phyloP scores from a whole-genome alignment of 2,113 vertebrate genomes.

The Collichthys lucidus region DNA sequence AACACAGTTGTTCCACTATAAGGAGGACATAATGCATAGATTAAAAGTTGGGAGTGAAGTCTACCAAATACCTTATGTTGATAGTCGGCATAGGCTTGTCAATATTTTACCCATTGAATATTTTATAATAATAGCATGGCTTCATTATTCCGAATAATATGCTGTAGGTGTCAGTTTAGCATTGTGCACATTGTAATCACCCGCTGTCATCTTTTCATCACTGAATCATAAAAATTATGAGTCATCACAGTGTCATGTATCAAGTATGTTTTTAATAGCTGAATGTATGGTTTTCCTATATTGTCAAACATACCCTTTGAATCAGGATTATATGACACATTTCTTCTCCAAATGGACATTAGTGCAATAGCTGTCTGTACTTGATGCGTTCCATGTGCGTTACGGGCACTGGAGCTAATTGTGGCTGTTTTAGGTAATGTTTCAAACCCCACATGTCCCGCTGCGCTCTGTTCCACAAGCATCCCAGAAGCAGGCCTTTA shows the following conservation, averaged over 20 bases:
- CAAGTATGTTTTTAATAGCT: not conserved
- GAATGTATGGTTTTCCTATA: not conserved
- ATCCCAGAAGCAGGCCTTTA: too few relatives aligned
- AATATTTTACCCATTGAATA: not conserved
- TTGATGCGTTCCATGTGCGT: too few relatives aligned
- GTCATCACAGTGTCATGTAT: too few relatives aligned
- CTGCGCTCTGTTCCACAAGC: too few relatives aligned
- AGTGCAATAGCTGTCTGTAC: too few relatives aligned
- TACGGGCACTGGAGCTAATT: too few relatives aligned
- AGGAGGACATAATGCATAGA: not conserved
- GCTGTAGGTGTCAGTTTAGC: not conserved
- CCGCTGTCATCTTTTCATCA: not conserved
- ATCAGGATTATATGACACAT: not conserved
- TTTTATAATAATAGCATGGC: not conserved
- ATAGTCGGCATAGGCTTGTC: not conserved
- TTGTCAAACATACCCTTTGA: not conserved
- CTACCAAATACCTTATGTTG: not conserved
- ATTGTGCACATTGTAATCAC: not conserved
- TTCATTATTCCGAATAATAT: not conserved
- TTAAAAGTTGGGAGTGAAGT: not conserved
- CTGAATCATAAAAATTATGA: too few relatives aligned
- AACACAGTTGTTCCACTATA: not conserved
- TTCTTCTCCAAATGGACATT: too few relatives aligned
- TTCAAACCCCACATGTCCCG: too few relatives aligned
- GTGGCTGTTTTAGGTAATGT: too few relatives aligned